phyloP scores from a whole-genome alignment of 2,797 vertebrate genomes.

The Trichosurus vulpecula region DNA sequence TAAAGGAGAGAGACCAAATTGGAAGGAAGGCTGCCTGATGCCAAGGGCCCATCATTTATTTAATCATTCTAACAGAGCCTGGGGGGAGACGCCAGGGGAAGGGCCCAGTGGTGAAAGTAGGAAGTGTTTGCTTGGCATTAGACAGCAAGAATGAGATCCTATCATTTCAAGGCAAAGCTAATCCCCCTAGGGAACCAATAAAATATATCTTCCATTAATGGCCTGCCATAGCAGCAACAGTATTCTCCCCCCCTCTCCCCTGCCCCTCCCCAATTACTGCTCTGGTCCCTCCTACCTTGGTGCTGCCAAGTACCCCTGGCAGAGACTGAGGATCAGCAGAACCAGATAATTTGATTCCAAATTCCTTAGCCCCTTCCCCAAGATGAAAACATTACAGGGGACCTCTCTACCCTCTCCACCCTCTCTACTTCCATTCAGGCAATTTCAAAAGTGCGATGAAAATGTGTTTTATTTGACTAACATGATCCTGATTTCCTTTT shows the following conservation, averaged over 20 bases:
- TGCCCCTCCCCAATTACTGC: not conserved
- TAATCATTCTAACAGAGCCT: not conserved
- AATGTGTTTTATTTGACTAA: not conserved
- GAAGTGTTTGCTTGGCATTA: not conserved
- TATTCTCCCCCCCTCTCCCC: not conserved
- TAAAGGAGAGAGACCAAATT: not conserved
- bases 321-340: not conserved
- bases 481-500: not conserved
- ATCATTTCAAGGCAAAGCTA: constrained; percentile 63
- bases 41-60: not conserved
- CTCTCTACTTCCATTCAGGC: not conserved
- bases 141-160: constrained; percentile 34
- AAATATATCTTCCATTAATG: not conserved
- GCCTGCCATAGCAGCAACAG: constrained; percentile 8
- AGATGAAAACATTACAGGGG: not conserved
- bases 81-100: constrained; percentile 23
- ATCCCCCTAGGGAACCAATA: constrained; percentile 38
- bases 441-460: not conserved
- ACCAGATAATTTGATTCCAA: not conserved
- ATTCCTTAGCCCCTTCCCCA: not conserved
- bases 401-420: not conserved
- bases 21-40: not conserved
- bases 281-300: not conserved
- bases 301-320: not conserved
- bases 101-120: constrained; percentile 48